These are phyloP conservation scores for Cliona cf. orientalis DNA, from an alignment of 37 sponge, comb jelly and placozoan genomes.

Conservation along the genomic window DNA sequence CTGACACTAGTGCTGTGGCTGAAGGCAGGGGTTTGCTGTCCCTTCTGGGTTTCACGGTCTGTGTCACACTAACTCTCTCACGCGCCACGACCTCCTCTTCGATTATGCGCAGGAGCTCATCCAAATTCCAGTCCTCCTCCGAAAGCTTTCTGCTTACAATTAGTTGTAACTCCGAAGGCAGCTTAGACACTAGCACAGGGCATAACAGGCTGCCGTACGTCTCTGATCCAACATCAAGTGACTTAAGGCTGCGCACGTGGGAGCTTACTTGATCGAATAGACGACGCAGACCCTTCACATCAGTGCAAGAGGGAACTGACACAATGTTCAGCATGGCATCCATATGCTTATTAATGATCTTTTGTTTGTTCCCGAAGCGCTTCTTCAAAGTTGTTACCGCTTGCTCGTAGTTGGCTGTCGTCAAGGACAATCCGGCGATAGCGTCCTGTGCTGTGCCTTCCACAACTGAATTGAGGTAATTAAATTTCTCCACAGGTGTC, in stretches of 20 bases:
- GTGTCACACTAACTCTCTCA: slow-evolving; percentile 22
- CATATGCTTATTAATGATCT: too few species aligned
- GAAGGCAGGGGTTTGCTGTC: too few species aligned
- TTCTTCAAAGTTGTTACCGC: slow-evolving; percentile 11
- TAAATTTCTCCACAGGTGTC: neutral
- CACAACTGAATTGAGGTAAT: slow-evolving; percentile 5
- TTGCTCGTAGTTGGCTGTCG: slow-evolving; percentile 2
- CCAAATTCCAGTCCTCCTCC: slow-evolving; percentile 17
- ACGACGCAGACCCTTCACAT: slow-evolving; percentile 4
- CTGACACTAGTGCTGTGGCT: neutral
- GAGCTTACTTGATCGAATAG: neutral
- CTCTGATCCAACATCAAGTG: neutral
- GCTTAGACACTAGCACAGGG: neutral
- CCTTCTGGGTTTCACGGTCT: too few species aligned
- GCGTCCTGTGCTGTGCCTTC: slow-evolving; percentile 8
- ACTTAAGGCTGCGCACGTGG: neutral
- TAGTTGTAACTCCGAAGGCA: slow-evolving; percentile 13
- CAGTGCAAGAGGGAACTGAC: neutral
- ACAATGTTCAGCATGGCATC: slow-evolving; percentile 2
- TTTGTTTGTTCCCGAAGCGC: slow-evolving; percentile 18
- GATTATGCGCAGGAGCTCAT: neutral
- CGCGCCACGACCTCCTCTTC: slow-evolving; percentile 13
- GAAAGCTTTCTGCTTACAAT: neutral
- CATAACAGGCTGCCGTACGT: slow-evolving; percentile 11
- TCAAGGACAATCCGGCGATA: too few species aligned